These are phyloP conservation scores for Ophiodon elongatus DNA, from an alignment of 2,113 vertebrate genomes.

Conservation along the genomic window DNA sequence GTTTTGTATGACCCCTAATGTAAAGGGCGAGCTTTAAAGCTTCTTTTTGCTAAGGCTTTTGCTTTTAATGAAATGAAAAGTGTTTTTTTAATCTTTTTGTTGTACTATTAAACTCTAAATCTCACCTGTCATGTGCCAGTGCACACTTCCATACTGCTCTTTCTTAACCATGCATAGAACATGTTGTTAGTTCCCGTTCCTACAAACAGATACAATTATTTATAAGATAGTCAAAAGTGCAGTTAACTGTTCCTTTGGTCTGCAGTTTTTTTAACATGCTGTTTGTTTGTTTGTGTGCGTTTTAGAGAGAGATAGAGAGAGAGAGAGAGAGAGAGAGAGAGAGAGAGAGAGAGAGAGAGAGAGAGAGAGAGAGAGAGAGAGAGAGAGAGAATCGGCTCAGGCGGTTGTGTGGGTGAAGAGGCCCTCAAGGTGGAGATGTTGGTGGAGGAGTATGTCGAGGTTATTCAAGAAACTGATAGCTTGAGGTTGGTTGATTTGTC, in stretches of 20 bases:
- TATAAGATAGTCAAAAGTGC: not conserved
- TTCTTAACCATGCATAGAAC: not conserved
- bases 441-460: conserved; percentile 32
- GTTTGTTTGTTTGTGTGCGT: conserved; percentile 1
- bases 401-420: conserved; percentile 33
- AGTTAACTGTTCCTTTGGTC: not conserved
- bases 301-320: not conserved
- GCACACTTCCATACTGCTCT: not conserved
- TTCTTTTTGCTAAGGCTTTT: conserved; percentile 48
- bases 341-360: not conserved
- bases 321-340: not conserved
- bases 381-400: not conserved
- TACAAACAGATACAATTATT: not conserved
- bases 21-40: conserved; percentile 40
- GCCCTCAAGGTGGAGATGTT: conserved; percentile 11
- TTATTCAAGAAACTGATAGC: conserved; percentile 13
- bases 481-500: conserved; percentile 8
- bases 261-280: not conserved
- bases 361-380: not conserved
- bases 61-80: conserved; percentile 29
- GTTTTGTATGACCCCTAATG: conserved; percentile 40
- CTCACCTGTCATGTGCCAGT: not conserved
- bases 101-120: not conserved
- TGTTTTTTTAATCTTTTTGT: not conserved
- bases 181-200: not conserved